Evolutionary conservation across 2,113 vertebrate genomes (phyloP), one percentile per base, ranked within the genome.

Genomic region (Gasterosteus nipponicus): DNA sequence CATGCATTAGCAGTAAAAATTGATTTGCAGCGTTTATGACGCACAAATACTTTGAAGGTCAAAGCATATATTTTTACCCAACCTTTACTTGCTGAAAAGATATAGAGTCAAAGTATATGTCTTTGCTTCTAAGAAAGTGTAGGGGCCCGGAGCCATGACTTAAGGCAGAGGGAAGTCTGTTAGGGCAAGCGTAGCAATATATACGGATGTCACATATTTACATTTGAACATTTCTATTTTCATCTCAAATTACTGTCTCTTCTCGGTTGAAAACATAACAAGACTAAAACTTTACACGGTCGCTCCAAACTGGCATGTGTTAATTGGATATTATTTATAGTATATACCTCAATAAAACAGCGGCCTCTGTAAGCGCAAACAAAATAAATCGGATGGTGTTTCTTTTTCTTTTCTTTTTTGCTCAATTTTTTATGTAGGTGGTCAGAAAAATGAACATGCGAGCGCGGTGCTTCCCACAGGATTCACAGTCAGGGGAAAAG

Each of bases 331-430:
- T 8, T n/a, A 26, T 31, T 15, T 56, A 14, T 54, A 58, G 47
- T 2, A 44, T 10, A 19, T 39, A 0, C 19, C 11, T 18, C 9
- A 33, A 2, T 2, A 39, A 6, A 31, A 18, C 0, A 75, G 38
- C 56, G 57, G 70, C 70, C 18, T 71, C 59, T 35, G 63, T 80
- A 87, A 89, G 78, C 68, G 41, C 73, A 31, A 81, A 61, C 64
- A 60, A 67, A 78, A 86, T 77, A 62, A 70, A 84, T 64, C 56
- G 72, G 73, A 72, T 57, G n/a, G 49, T 74, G 7, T 26, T 46
- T 11, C 35, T 56, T 68, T 12, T 12, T 49, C n/a, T 38, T 74
- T 58, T n/a, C 42, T 69, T 66, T 62, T 38, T 38, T 38, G 4
- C 61, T 59, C 0, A 0, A 39, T 80, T 49, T 77, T 77, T 73